Conservation (phyloP, 2,888 invertebrate species). For the Stenotaenia linearis region DNA sequence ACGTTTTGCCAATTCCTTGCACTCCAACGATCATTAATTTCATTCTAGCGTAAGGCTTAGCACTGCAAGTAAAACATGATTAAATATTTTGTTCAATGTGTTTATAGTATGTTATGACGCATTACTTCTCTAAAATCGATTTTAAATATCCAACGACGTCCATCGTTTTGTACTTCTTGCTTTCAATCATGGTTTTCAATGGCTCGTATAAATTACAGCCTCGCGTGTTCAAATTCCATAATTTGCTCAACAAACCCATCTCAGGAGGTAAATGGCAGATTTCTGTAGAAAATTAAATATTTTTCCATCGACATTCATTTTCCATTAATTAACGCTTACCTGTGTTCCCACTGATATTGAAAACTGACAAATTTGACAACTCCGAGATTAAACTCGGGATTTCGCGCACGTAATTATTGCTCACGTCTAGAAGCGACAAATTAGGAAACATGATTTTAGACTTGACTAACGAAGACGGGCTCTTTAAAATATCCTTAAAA, state of each 20-base stretch:
- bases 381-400: constrained; percentile 81
- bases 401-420: constrained; percentile 71
- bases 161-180: constrained; percentile 90
- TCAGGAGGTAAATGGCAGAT: constrained; percentile 86
- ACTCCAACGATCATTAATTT: constrained; percentile 92
- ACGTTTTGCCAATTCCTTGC: constrained; percentile 73
- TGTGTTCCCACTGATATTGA: constrained; percentile 81
- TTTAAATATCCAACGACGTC: constrained; percentile 87
- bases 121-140: constrained; percentile 54
- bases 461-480: constrained; percentile 33
- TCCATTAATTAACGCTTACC: constrained; percentile 48
- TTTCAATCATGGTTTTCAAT: constrained; percentile 79
- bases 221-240: constrained; percentile 92
- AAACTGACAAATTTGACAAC: constrained; percentile 79
- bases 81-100: neutral
- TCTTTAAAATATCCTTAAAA: constrained; percentile 35
- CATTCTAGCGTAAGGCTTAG: constrained; percentile 88
- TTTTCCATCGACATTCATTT: neutral
- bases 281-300: constrained; percentile 52
- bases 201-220: constrained; percentile 86
- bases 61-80: constrained; percentile 51
- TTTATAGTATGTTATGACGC: neutral
- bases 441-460: constrained; percentile 79
- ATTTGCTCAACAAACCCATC: constrained; percentile 84
- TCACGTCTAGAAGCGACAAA: constrained; percentile 89